Evolutionary conservation across 2,888 invertebrate species (phyloP), one percentile per base, ranked within the genome.

Genomic region (Alviniconcha strummeri): DNA sequence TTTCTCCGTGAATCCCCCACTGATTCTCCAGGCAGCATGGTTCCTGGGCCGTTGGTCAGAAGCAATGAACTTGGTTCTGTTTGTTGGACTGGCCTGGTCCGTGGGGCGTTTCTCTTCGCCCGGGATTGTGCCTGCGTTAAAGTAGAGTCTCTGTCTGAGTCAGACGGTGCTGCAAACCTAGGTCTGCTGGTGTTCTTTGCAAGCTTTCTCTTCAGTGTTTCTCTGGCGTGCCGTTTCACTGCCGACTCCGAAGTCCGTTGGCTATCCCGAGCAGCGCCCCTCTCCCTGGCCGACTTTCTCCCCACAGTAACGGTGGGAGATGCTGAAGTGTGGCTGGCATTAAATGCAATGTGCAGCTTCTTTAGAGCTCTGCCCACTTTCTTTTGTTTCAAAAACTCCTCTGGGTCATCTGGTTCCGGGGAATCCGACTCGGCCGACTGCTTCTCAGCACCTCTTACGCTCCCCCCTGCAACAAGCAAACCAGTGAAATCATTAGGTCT

Each of bases 361-460:
- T 80, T 80, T 55, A 80, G 69, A n/a, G 69, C 80, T 55, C 80
- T 69, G 80, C 52, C 19, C 9, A 80, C 80, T 13, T 80, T 80
- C 69, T 69, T 56, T 11, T 69, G 36, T 17, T 54, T 13, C 11
- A 60, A 15, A 17, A 54, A 11, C 8, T 9, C 6, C 5, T 9
- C n/a, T 9, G 17, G 4, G 17, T n/a, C 80, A 17, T 7, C 54
- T 19, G 52, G 60, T 6, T 36, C 60, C 5, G 36, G 60, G 11
- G 11, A 17, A 5, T 67, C 80, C 11, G 54, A n/a, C 15, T 13
- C 57, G 17, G 81, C 4, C 17, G n/a, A 36, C 17, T 81, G 19
- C 36, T 60, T 64, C 0, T 9, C 52, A 2, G 8, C 57, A 4
- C 15, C 15, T 64, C 36, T 15, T 78, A 15, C 57, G 4, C 60